These are phyloP conservation scores for Drosophila pegasa DNA, from an alignment of 2,888 invertebrate genomes.

Conservation along the genomic window DNA sequence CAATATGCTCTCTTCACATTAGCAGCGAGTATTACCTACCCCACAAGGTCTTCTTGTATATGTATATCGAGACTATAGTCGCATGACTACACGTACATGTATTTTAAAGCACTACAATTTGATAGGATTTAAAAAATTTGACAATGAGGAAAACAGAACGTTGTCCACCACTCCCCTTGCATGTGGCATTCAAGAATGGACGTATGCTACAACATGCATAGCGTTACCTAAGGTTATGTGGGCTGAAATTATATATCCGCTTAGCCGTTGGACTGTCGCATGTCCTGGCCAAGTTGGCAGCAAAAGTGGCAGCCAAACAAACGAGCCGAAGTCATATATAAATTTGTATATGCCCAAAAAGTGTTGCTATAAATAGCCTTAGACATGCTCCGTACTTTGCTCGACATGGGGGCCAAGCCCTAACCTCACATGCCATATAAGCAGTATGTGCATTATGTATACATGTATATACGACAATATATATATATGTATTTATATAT, in stretches of 20 bases:
- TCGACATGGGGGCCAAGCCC: constrained; percentile 31
- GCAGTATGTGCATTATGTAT: constrained; percentile 2
- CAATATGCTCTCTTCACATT: neutral
- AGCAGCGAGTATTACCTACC: neutral
- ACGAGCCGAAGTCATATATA: constrained; percentile 52
- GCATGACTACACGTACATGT: neutral
- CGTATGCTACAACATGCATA: constrained; percentile 13
- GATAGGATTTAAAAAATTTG: constrained; percentile 4
- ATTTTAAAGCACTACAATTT: neutral
- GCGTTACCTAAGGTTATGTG: constrained; percentile 5
- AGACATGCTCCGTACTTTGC: constrained; percentile 48
- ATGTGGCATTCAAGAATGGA: constrained; percentile 9
- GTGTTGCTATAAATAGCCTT: constrained; percentile 74
- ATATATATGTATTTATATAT: constrained; percentile 16
- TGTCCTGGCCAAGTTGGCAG: constrained; percentile 53
- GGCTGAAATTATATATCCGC: constrained; percentile 66
- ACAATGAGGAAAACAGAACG: neutral
- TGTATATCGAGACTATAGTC: neutral
- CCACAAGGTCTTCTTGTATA: neutral
- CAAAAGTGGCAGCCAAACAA: constrained; percentile 40
- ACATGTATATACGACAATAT: constrained; percentile 2
- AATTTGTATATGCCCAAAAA: constrained; percentile 65
- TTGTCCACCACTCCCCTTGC: constrained; percentile 8
- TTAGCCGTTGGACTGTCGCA: constrained; percentile 54
- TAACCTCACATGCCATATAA: constrained; percentile 44